Conservation (phyloP, 37 sponge, comb jelly and placozoan genomes). For the Corticium candelabrum region DNA sequence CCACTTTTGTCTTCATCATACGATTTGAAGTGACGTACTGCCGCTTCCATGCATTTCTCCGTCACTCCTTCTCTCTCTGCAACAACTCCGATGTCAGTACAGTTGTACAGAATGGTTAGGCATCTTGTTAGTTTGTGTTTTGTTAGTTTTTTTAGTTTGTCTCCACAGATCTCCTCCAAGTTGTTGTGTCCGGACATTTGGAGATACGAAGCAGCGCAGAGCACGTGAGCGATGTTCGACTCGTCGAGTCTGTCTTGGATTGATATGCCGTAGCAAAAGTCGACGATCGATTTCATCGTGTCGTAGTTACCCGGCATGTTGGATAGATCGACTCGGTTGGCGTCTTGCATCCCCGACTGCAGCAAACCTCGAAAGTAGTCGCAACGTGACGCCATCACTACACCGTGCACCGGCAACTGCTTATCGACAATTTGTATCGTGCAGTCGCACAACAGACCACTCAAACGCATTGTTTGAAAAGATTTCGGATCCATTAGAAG, state of each 20-base stretch:
- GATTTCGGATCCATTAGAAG: too few species aligned
- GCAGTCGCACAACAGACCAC: too few species aligned
- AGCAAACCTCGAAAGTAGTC: neutral
- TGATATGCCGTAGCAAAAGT: neutral
- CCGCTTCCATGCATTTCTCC: neutral
- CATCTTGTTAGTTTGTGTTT: neutral
- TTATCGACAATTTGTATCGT: too few species aligned
- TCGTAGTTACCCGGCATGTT: neutral
- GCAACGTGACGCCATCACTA: neutral
- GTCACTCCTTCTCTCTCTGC: neutral
- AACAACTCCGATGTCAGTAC: neutral
- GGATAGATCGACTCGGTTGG: neutral
- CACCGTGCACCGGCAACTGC: too few species aligned
- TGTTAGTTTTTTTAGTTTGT: neutral
- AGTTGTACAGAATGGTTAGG: neutral
- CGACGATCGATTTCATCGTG: neutral
- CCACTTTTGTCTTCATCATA: too few species aligned
- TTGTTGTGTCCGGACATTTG: neutral
- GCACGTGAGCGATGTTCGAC: neutral
- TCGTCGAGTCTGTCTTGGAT: neutral
- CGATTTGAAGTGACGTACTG: neutral
- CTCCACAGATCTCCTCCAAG: neutral
- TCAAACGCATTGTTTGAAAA: too few species aligned
- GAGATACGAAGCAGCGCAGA: neutral
- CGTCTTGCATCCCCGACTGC: neutral